phyloP scores from a whole-genome alignment of 2,888 invertebrate species.

The Chrysotoxum bicinctum region DNA sequence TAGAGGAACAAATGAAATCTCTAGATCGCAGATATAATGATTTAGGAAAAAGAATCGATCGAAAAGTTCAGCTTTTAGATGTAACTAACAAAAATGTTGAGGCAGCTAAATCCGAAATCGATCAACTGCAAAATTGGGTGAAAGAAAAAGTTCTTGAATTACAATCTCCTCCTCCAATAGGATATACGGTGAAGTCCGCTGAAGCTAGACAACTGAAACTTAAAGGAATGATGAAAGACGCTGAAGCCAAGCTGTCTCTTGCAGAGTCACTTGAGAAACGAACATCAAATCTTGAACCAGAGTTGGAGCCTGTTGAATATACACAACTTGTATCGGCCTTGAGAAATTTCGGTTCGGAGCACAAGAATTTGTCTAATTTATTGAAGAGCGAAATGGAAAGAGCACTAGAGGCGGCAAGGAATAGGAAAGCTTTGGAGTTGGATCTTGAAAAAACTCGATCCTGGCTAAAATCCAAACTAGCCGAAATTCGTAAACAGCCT shows the following conservation, averaged over 20 bases:
- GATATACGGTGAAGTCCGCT: slow-evolving; percentile 89
- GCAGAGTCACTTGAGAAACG: slow-evolving; percentile 92
- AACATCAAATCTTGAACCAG: slow-evolving; percentile 91
- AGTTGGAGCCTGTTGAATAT: slow-evolving; percentile 92
- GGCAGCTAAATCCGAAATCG: slow-evolving; percentile 90
- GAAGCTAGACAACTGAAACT: slow-evolving; percentile 88
- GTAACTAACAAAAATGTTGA: slow-evolving; percentile 92
- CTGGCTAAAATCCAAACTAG: slow-evolving; percentile 90
- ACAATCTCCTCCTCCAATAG: slow-evolving; percentile 86
- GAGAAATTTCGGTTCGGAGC: slow-evolving; percentile 88
- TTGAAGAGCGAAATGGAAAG: slow-evolving; percentile 89
- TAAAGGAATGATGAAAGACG: slow-evolving; percentile 90
- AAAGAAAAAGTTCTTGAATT: slow-evolving; percentile 87
- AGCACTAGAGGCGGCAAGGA: slow-evolving; percentile 87
- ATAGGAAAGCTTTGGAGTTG: slow-evolving; percentile 89
- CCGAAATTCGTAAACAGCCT: slow-evolving; percentile 88
- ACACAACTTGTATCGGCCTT: slow-evolving; percentile 89
- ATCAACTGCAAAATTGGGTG: slow-evolving; percentile 90
- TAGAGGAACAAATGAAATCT: slow-evolving; percentile 94
- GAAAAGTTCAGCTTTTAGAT: slow-evolving; percentile 92
- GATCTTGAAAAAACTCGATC: slow-evolving; percentile 90
- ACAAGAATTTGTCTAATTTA: slow-evolving; percentile 87
- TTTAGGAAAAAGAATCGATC: slow-evolving; percentile 90
- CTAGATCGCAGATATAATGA: slow-evolving; percentile 93
- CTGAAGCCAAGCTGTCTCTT: slow-evolving; percentile 91